Conservation (phyloP, 2,888 invertebrate species). For the Desoria tigrina region DNA sequence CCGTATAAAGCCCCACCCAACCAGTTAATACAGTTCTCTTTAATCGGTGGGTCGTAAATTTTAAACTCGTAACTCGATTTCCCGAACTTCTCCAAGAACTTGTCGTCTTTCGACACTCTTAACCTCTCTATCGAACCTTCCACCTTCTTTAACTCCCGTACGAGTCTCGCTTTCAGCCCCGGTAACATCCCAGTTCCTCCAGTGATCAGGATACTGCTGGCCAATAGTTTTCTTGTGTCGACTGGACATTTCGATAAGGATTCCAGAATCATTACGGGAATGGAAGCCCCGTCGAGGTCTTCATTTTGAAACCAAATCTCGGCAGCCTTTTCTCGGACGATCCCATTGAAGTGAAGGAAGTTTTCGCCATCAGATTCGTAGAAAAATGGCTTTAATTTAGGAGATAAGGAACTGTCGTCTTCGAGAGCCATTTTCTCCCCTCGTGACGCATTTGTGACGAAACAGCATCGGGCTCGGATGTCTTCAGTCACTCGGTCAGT, state of each 20-base stretch:
- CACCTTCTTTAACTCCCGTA: constrained; percentile 71
- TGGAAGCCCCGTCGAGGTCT: constrained; percentile 71
- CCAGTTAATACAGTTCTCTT: constrained; percentile 83
- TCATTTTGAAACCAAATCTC: constrained; percentile 85
- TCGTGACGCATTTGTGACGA: constrained; percentile 75
- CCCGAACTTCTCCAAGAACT: constrained; percentile 24
- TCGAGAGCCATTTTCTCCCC: constrained; percentile 55
- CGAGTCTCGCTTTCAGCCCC: constrained; percentile 79
- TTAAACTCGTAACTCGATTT: constrained; percentile 62
- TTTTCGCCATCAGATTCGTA: constrained; percentile 62
- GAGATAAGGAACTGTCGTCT: neutral
- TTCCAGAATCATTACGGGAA: constrained; percentile 83
- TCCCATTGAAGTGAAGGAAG: constrained; percentile 67
- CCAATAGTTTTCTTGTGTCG: constrained; percentile 74
- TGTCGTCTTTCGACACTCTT: constrained; percentile 58
- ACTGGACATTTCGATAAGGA: constrained; percentile 71
- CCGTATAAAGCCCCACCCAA: constrained; percentile 80
- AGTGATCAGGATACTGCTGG: constrained; percentile 79
- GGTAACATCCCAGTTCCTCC: constrained; percentile 84
- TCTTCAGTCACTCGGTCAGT: constrained; percentile 71
- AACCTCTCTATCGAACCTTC: constrained; percentile 64
- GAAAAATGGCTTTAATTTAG: constrained; percentile 40
- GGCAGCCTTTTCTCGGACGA: constrained; percentile 75
- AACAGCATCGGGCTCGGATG: constrained; percentile 78
- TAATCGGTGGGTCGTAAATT: constrained; percentile 78